phyloP scores from a whole-genome alignment of 2,113 vertebrate species.

The Carassius gibelio region DNA sequence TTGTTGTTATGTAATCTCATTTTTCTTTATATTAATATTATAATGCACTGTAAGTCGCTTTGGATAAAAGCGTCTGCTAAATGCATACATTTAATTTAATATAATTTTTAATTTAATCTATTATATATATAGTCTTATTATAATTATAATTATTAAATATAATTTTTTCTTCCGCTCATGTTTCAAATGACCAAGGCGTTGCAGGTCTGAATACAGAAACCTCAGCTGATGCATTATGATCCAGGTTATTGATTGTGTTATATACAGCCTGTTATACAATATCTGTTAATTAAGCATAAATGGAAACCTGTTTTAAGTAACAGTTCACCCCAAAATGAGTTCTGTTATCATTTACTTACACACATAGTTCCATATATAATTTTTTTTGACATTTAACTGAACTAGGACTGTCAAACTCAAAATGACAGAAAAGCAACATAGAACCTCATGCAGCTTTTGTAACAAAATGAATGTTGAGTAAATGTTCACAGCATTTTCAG shows the following conservation, averaged over 20 bases:
- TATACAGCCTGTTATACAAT: conserved; percentile 63
- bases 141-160: no score
- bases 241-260: conserved; percentile 64
- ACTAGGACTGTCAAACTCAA: not conserved
- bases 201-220: conserved; percentile 55
- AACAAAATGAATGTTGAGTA: not conserved
- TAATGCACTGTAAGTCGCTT: no score
- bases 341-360: not conserved
- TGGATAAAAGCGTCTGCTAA: no score
- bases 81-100: no score
- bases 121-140: no score
- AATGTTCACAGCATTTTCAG: not conserved
- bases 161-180: not conserved
- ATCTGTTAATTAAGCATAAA: conserved; percentile 56
- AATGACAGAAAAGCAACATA: not conserved
- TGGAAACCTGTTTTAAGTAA: conserved; percentile 11
- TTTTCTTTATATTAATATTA: not conserved
- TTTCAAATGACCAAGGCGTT: conserved; percentile 31
- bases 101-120: no score
- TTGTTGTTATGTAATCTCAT: not conserved
- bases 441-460: not conserved
- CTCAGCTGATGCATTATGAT: conserved; percentile 50
- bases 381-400: no score
- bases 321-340: not conserved
- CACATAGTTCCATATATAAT: not conserved